phyloP scores from a whole-genome alignment of 2,113 vertebrate species.

The Cololabis saira region DNA sequence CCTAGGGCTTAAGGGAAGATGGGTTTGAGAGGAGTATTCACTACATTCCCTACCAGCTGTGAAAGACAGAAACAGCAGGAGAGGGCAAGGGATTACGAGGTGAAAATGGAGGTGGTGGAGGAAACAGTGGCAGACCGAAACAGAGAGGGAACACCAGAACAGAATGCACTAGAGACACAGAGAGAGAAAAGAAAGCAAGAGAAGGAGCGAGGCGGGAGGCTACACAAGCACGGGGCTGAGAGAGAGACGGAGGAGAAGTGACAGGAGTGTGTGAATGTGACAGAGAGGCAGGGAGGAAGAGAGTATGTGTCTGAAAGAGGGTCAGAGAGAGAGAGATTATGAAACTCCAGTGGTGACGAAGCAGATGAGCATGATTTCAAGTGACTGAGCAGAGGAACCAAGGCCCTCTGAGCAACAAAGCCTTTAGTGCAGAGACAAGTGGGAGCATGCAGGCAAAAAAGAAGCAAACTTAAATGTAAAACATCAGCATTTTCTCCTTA shows the following conservation, averaged over 20 bases:
- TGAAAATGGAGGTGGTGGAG: constrained; percentile 35
- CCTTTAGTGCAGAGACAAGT: not conserved
- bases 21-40: constrained; percentile 60
- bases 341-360: constrained; percentile 52
- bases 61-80: constrained; percentile 56
- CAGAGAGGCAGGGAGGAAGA: constrained; percentile 20
- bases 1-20: constrained; percentile 56
- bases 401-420: constrained; percentile 5
- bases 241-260: constrained; percentile 51
- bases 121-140: constrained; percentile 55
- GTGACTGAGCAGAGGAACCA: constrained; percentile 43
- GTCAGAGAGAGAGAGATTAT: constrained; percentile 41
- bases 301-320: constrained; percentile 25
- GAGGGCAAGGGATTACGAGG: constrained; percentile 38
- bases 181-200: constrained; percentile 29
- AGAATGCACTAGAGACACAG: constrained; percentile 48
- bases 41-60: constrained; percentile 59
- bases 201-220: constrained; percentile 6
- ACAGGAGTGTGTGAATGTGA: constrained; percentile 42
- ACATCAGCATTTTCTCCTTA: no score
- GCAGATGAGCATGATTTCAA: constrained; percentile 53
- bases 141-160: constrained; percentile 41
- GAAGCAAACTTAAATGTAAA: no score
- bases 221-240: constrained; percentile 23
- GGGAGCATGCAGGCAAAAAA: not conserved